Percentiles rank a stretch among this genome's conserved stretches.
These are phyloP conservation scores for Microdon myrmicae DNA, from an alignment of 2,888 invertebrate species.

Conservation along the genomic window DNA sequence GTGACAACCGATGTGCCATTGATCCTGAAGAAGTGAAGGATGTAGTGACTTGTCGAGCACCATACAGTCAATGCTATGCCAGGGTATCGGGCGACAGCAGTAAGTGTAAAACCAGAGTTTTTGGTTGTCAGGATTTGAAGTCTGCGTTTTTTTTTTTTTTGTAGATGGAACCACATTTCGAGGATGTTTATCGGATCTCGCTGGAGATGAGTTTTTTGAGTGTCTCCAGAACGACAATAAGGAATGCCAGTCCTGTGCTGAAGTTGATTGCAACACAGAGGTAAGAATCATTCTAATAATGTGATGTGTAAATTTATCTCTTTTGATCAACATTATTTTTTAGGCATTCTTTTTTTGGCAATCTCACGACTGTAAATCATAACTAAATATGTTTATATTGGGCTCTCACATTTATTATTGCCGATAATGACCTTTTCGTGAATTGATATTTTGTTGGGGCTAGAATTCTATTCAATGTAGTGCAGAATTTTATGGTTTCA, in stretches of 20 bases:
- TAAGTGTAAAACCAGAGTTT: background rate
- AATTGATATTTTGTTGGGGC: too few species aligned
- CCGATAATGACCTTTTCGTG: too few species aligned
- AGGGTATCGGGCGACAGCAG: conserved; percentile 28
- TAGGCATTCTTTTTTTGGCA: too few species aligned
- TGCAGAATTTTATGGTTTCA: too few species aligned
- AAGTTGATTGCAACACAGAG: conserved; percentile 46
- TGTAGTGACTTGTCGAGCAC: conserved; percentile 37
- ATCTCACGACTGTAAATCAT: too few species aligned
- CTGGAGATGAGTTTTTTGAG: conserved; percentile 49
- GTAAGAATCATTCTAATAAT: conserved; percentile 48
- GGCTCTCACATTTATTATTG: too few species aligned
- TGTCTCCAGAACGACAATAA: conserved; percentile 47
- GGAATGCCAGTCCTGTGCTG: conserved; percentile 50
- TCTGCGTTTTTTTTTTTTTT: background rate
- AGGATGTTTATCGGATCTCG: conserved; percentile 54
- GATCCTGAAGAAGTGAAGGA: conserved; percentile 13
- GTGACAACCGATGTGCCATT: conserved; percentile 44
- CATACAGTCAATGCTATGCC: conserved; percentile 53
- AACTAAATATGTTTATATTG: too few species aligned
- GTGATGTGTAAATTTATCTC: too few species aligned
- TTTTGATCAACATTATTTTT: too few species aligned
- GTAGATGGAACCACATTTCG: conserved; percentile 46
- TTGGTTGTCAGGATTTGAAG: too few species aligned
- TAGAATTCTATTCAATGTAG: too few species aligned